Percentiles rank a stretch among this genome's conserved stretches.
These are phyloP conservation scores for Enteromius trimaculatus DNA, from an alignment of 2,797 vertebrate species.

Conservation along the genomic window DNA sequence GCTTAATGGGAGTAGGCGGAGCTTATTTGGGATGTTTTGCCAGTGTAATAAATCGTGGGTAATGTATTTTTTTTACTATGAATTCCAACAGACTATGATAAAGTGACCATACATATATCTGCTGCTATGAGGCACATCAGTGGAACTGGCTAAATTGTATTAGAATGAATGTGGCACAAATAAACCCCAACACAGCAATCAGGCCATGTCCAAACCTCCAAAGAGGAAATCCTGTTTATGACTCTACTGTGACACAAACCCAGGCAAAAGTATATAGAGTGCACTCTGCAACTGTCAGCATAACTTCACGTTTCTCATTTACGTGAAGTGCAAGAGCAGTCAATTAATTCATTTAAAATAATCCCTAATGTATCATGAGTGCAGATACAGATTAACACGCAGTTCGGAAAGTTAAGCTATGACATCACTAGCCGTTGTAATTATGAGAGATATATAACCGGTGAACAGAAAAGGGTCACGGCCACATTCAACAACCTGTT, in stretches of 20 bases:
- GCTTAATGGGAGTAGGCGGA: background rate
- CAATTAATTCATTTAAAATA: conserved; percentile 47
- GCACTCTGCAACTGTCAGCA: conserved; percentile 14
- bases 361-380: conserved; percentile 39
- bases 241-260: conserved; percentile 15
- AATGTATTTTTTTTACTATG: background rate
- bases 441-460: conserved; percentile 50
- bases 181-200: conserved; percentile 33
- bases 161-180: conserved; percentile 17
- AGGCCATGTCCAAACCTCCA: conserved; percentile 4
- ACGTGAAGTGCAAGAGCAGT: conserved; percentile 20
- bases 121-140: background rate
- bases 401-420: conserved; percentile 20
- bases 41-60: background rate
- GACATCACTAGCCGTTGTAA: conserved; percentile 40
- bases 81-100: background rate
- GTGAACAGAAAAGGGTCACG: conserved; percentile 25
- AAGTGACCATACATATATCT: background rate
- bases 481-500: conserved; percentile 12
- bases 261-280: background rate
- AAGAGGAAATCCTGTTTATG: conserved; percentile 6
- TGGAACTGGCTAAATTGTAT: background rate
- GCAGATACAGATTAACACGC: conserved; percentile 41
- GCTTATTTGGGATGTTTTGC: background rate
- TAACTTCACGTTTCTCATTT: conserved; percentile 13